These are phyloP conservation scores for Julus scandinavius DNA, from an alignment of 2,888 invertebrate species.

Conservation along the genomic window DNA sequence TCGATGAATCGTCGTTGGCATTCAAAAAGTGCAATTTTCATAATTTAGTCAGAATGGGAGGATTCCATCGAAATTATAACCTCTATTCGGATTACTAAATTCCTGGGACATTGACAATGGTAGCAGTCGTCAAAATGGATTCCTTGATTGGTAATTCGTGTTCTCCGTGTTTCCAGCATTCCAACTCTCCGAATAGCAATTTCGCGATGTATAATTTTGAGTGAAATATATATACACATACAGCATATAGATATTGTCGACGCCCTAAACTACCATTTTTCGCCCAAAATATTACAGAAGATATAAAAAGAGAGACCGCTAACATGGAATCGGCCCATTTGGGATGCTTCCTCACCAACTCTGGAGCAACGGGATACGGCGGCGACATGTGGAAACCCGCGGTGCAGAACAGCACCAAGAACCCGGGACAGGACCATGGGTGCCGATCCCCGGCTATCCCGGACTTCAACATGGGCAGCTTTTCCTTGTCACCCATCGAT, in stretches of 20 bases:
- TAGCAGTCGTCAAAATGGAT: not conserved
- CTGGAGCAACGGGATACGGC: constrained; percentile 40
- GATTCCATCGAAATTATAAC: not conserved
- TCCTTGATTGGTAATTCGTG: constrained; percentile 38
- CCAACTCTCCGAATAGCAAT: not conserved
- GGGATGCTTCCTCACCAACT: constrained; percentile 49
- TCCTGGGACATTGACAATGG: not conserved
- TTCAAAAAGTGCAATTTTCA: not conserved
- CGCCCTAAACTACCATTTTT: not conserved
- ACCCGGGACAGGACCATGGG: constrained; percentile 24
- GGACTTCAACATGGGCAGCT: constrained; percentile 68
- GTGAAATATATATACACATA: not conserved
- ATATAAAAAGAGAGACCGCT: constrained; percentile 33
- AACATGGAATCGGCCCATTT: constrained; percentile 48
- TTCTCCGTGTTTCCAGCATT: not conserved
- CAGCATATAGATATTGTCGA: not conserved
- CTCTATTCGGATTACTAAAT: not conserved
- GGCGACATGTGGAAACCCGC: constrained; percentile 48
- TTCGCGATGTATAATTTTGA: not conserved
- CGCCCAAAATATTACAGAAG: constrained; percentile 19
- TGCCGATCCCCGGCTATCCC: constrained; percentile 13
- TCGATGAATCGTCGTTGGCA: not conserved
- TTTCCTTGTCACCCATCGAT: constrained; percentile 83
- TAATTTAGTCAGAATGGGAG: constrained; percentile 47
- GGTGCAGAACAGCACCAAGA: not conserved